A percentile compares a stretch with the other conserved stretches of the same genome.
Conservation (phyloP, 2,113 vertebrate species). For the Malurus alboscapulatus region DNA sequence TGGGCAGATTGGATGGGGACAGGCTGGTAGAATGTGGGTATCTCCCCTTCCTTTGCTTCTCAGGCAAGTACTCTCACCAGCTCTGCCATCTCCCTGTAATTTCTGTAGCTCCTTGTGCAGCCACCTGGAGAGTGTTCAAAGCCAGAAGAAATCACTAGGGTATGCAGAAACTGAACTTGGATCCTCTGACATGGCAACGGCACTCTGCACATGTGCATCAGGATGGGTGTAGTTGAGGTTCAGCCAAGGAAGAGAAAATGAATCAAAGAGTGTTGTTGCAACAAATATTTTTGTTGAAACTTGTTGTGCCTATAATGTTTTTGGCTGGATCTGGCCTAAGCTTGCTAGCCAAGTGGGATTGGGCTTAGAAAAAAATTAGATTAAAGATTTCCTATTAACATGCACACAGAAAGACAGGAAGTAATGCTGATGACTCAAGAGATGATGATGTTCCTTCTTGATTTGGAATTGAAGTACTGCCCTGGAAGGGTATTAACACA, state of each 20-base stretch:
- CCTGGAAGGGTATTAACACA: neutral
- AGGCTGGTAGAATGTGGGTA: constrained; percentile 40
- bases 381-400: constrained; percentile 55
- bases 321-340: constrained; percentile 41
- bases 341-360: constrained; percentile 35
- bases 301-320: constrained; percentile 46
- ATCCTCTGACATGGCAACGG: constrained; percentile 6
- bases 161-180: neutral
- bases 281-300: constrained; percentile 61
- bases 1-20: constrained; percentile 51
- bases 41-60: constrained; percentile 55
- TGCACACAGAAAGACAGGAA: constrained; percentile 39
- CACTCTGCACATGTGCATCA: neutral
- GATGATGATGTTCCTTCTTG: constrained; percentile 31
- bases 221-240: constrained; percentile 34
- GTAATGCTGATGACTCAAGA: constrained; percentile 44
- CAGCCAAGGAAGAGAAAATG: constrained; percentile 50
- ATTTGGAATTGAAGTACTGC: constrained; percentile 30
- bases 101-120: constrained; percentile 38
- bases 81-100: constrained; percentile 36
- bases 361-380: constrained; percentile 33
- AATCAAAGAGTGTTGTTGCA: constrained; percentile 45
- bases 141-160: constrained; percentile 1
- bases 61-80: constrained; percentile 24
- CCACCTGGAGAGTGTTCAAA: constrained; percentile 11